phyloP scores from a whole-genome alignment of 2,797 vertebrate genomes.

The Lepidocolaptes lacrymiger region DNA sequence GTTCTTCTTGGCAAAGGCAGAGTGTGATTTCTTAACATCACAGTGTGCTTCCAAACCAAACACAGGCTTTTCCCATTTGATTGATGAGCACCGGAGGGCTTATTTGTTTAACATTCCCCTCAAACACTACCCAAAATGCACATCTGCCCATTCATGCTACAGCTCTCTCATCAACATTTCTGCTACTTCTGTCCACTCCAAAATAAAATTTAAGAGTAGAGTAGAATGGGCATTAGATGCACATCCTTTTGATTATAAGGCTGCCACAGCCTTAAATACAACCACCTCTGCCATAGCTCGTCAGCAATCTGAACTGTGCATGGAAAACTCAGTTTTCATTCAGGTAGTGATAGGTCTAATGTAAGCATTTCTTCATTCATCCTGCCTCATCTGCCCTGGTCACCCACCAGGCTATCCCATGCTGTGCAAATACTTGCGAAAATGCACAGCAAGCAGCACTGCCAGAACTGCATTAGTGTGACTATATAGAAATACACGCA shows the following conservation, averaged over 20 bases:
- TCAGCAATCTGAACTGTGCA: neutral
- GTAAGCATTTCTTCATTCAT: neutral
- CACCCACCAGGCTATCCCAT: neutral
- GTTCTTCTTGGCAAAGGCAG: neutral
- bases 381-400: neutral
- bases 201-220: neutral
- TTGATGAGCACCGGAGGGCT: neutral
- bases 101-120: neutral
- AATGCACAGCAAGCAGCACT: neutral
- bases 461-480: neutral
- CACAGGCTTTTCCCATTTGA: neutral
- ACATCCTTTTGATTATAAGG: neutral
- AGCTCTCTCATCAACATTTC: neutral
- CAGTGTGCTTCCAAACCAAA: neutral
- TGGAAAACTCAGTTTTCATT: neutral
- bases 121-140: neutral
- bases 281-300: neutral
- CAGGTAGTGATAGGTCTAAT: neutral
- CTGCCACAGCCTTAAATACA: neutral
- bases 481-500: accelerated
- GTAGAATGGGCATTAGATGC: neutral
- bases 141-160: neutral
- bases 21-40: neutral
- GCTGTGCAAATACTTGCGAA: neutral
- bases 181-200: neutral